Evolutionary conservation across 2,797 vertebrate species (phyloP), one percentile per base, ranked within the genome.

Genomic region (Varecia variegata): DNA sequence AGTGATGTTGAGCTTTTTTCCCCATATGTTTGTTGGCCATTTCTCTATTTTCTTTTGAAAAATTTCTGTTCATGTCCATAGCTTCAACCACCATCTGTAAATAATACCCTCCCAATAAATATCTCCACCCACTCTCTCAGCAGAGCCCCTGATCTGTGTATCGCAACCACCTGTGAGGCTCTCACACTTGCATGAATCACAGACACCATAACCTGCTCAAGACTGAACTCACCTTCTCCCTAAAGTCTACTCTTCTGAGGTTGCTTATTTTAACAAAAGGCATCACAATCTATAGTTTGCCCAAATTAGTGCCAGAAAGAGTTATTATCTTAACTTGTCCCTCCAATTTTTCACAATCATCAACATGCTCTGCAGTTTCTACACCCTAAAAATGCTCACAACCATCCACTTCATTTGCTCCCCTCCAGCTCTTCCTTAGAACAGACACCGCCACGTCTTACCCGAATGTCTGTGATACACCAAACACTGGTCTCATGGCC

Each of bases 201-300:
- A 25, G 2, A 0, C 17, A 18, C 18, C 9, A 7, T 12, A 12
- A 11, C 3, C 25, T 3, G 10, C 67, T n/a, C 32, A 21, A 47
- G 60, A 27, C 23, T 50, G 38, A 50, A 15, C 2, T 47, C 50
- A 38, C 11, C 7, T 71, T 47, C 40, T 47, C 50, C 13, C 8
- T 71, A 30, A 82, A 58, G 35, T 11, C 27, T 2, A 1, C 4
- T 38, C 15, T 54, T 30, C 30, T 30, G 18, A 50, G 45, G 23
- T 32, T 40, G 13, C 9, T 21, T 27, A 14, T 5, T 35, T 27
- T 38, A 30, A 8, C 18, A 3, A 45, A 79, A 83, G 13, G 0
- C 23, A 43, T 70, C 3, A 8, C 2, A 10, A 20, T 67, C 15
- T 58, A 21, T 4, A 35, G 1, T 60, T n/a, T 84, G 18, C 40